These are phyloP conservation scores for Chloroceryle aenea DNA, from an alignment of 2,113 vertebrate genomes.

Conservation along the genomic window DNA sequence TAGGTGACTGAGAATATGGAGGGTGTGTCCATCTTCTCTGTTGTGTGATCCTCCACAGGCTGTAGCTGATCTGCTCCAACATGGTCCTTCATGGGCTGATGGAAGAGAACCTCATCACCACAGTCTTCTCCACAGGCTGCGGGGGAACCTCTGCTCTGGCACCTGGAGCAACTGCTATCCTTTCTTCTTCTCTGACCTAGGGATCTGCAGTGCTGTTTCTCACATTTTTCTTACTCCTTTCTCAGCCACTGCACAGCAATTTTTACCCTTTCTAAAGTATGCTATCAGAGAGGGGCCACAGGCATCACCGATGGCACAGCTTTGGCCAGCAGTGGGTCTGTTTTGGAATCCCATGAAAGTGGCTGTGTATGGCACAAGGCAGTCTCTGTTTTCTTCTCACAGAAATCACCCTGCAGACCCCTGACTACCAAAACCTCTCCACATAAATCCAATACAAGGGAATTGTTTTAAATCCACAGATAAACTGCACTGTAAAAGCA, in stretches of 20 bases:
- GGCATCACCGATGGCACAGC: no score
- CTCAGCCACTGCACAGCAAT: neutral
- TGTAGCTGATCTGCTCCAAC: neutral
- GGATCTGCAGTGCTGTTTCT: neutral
- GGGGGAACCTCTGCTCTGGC: neutral
- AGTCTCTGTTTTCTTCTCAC: neutral
- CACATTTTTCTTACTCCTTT: neutral
- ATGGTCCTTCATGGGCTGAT: neutral
- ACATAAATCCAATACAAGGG: neutral
- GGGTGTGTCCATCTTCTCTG: rapidly evolving
- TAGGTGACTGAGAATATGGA: neutral
- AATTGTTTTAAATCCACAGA: neutral
- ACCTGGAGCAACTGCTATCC: rapidly evolving
- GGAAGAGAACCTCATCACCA: neutral
- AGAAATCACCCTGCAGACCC: neutral
- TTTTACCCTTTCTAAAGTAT: neutral
- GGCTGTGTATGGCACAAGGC: neutral
- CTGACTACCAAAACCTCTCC: neutral
- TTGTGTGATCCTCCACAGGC: neutral
- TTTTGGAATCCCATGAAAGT: neutral
- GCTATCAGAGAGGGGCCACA: neutral
- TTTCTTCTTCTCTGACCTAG: neutral
- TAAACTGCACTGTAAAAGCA: neutral
- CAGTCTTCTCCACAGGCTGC: neutral
- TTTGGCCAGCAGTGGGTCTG: neutral